Base-by-base conservation (phyloP, 2,113 vertebrate genomes). In the Larimichthys crocea region DNA sequence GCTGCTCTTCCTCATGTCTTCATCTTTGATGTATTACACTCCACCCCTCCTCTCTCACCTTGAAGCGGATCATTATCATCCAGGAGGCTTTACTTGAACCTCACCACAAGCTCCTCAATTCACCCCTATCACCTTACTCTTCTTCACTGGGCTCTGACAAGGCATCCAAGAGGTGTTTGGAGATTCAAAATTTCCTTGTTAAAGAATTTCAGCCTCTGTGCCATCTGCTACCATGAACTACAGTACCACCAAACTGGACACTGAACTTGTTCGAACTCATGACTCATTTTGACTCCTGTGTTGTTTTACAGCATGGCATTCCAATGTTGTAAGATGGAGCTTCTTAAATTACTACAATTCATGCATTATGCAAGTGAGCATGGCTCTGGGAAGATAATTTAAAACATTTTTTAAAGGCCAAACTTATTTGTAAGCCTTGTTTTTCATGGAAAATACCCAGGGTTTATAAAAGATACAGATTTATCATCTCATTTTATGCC, bases 41-140 rank as follows among this genome's bases (percentile, higher is more conserved):
- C 22, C 59, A 57, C 79, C 67, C 66, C 74, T 68, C 70, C 83
- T 77, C 72, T 50, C 68, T 88, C 84, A 88, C 79, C 87, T 90
- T 90, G 79, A 82, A 88, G 71, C 61, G 86, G 77, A 86, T 89
- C 86, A 88, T 91, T 90, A 91, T 79, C 75, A 72, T 90, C 83
- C 55, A 40, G 76, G 26, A 85, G 69, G 75, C 74, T 84, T 61
- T 62, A 64, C 78, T 60, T n/a, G 3, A 86, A 84, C 66, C 73
- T 77, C 71, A 56, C 20, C 61, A 24, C 53, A 29, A 31, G 35
- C 55, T 80, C 69, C 53, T 40, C 61, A 66, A 63, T 59, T 48
- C 61, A 26, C 24, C 63, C 50, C 44, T 26, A 19, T 35, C 35
- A 19, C 74, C 35, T 24, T 48, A 48, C 11, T 66, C 35, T 50